Evolutionary conservation across 2,888 invertebrate species (phyloP), one percentile per base, ranked within the genome.

Genomic region (Lymantria dispar): DNA sequence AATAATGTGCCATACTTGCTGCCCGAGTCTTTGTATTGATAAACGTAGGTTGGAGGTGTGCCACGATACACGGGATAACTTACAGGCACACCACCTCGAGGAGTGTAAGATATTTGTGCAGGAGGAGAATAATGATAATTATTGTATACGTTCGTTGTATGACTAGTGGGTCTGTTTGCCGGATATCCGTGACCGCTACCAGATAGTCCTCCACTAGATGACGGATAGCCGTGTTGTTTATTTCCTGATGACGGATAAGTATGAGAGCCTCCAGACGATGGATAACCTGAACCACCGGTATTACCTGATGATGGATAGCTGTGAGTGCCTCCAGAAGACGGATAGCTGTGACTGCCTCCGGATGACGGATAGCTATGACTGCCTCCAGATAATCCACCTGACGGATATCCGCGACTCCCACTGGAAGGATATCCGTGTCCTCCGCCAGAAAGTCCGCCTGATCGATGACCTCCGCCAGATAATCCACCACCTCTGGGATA

Each of bases 1-100:
- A 90, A 59, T 31, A 90, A 48, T 0, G 87, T 85, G 10, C 89
- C 85, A 58, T 88, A 90, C 69, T 86, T 87, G 63, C 89, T 89
- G 45, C 83, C 87, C 0, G 89, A 90, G 56, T 89, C 74, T 57
- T 84, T 80, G 64, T 87, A 85, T 50, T 87, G 69, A 54, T 90
- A 87, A 8, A 90, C 87, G 60, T 88, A 87, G 15, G 72, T 83
- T 1, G 89, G 89, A 2, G 87, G 89, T 0, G 72, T 45, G 9
- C 85, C 85, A 5, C 61, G 85, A 58, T 88, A 90, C 2, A 88
- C 87, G 29, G 89, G 89, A 50, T 87, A 89, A 54, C 45, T 69
- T 12, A 72, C 47, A 9, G 85, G 69, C 0, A 76, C 59, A 7
- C 77, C 82, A 1, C 87, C 88, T 0, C 59, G 57, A 0, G 85